Base-by-base conservation (phyloP, 2,888 invertebrate species). In the Cephus rjabovi region DNA sequence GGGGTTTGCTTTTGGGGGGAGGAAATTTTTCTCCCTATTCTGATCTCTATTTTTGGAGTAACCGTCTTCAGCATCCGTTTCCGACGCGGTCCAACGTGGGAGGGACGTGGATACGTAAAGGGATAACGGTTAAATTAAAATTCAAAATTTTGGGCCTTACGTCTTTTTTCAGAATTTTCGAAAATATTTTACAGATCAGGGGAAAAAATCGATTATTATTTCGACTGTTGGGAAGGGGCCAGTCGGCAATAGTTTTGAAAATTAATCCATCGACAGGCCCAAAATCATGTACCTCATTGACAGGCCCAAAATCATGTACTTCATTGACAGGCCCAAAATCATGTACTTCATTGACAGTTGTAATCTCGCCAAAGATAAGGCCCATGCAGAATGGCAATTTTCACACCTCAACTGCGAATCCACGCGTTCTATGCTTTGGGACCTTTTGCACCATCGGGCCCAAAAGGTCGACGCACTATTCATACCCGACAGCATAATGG, bases 401-500 rank as follows among this genome's bases (percentile, higher is more conserved):
- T 74, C 74, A 35, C 74, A 34, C 74, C 37, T 37, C 30, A 11
- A 35, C 35, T 34, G 37, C 23, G n/a, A 15, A 31, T 35, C 37
- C 34, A 34, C 11, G 12, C 34, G 30, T 4, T 34, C 74, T 35
- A 74, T 34, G 34, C 37, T n/a, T 35, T 12, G 12, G 71, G 71
- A 33, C 71, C 71, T 71, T 71, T 33, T 71, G 71, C 71, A 71
- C 31, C 71, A 12, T 74, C 15, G 34, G 37, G 33, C 12, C 31
- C 69, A 75, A 75, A 56, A 68, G 68, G 75, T 75, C 75, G 37
- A 75, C 75, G 69, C 30, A 40, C 75, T 33, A 34, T 75, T 75
- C 69, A 75, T 68, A 56, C 40, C n/a, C 75, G 69, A 75, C 30
- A 30, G 74, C 56, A 75, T 75, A 75, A 75, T 75, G 75, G 75